A percentile compares a stretch with the other conserved stretches of the same genome.
Conservation (phyloP, 2,113 vertebrate genomes). For the Rhea pennata region DNA sequence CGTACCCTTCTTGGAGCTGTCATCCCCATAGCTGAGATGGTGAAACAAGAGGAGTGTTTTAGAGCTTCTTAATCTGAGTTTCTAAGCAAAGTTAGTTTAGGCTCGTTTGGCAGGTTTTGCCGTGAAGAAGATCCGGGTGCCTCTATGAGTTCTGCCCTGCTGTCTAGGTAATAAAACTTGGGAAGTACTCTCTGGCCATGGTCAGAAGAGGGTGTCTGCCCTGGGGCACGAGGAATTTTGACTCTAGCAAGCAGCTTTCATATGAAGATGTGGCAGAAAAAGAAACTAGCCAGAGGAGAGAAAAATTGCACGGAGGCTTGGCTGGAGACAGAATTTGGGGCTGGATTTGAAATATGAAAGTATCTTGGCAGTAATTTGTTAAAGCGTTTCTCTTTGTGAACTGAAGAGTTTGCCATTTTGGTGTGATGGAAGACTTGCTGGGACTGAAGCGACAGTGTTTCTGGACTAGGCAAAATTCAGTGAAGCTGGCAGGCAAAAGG, state of each 20-base stretch:
- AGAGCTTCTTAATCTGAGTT: not conserved
- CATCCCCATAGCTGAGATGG: slow-evolving; percentile 3
- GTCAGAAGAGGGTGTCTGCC: not conserved
- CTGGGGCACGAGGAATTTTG: not conserved
- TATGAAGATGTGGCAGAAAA: not conserved
- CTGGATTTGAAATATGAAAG: not conserved
- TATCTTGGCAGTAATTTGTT: not conserved
- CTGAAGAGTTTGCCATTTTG: not conserved
- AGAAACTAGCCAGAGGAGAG: not conserved
- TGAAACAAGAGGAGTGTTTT: not conserved
- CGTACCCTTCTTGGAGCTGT: not conserved
- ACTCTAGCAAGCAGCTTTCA: not conserved
- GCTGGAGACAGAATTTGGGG: not conserved
- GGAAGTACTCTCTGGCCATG: not conserved
- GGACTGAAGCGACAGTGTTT: not conserved
- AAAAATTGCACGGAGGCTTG: not conserved
- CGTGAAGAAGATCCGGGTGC: not conserved
- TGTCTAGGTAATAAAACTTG: not conserved
- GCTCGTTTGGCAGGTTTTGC: not conserved
- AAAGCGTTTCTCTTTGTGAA: not conserved
- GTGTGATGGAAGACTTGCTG: not conserved
- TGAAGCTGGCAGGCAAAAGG: not conserved
- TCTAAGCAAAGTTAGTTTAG: not conserved
- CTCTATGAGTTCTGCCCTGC: not conserved
- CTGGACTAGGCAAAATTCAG: not conserved